phyloP scores from a whole-genome alignment of 2,888 invertebrate species.

The Leucoma salicis region DNA sequence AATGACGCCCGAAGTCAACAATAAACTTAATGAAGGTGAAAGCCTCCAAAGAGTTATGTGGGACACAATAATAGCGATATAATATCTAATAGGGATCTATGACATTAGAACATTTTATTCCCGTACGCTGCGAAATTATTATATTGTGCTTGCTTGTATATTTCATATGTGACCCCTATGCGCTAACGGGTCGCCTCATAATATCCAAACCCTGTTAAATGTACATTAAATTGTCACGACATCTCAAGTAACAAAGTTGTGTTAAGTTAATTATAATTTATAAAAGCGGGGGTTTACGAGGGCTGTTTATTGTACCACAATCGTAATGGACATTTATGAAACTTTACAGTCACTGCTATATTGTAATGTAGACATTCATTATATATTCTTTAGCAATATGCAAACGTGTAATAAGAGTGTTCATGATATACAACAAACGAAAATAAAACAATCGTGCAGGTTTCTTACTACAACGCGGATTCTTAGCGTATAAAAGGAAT shows the following conservation, averaged over 20 bases:
- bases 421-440: no score
- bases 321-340: neutral
- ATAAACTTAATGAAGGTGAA: conserved; percentile 67
- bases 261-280: conserved; percentile 30
- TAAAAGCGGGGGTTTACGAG: conserved; percentile 9
- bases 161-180: conserved; percentile 37
- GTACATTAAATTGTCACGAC: conserved; percentile 36
- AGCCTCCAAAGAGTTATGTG: conserved; percentile 60
- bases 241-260: conserved; percentile 38
- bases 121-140: conserved; percentile 32
- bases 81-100: conserved; percentile 70
- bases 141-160: conserved; percentile 18
- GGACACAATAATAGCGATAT: conserved; percentile 64
- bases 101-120: conserved; percentile 47
- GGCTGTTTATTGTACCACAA: neutral
- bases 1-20: conserved; percentile 52
- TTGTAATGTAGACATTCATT: no score
- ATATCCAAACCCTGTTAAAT: conserved; percentile 35
- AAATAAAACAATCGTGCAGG: no score
- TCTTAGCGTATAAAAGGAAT: no score
- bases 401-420: no score
- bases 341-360: no score
- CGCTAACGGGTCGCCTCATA: conserved; percentile 34
- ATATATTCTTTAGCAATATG: no score
- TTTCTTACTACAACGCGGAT: no score